Evolutionary conservation across 1,140 invertebrate species (phyloP).

Genomic region (Drosophila kurseongensis): DNA sequence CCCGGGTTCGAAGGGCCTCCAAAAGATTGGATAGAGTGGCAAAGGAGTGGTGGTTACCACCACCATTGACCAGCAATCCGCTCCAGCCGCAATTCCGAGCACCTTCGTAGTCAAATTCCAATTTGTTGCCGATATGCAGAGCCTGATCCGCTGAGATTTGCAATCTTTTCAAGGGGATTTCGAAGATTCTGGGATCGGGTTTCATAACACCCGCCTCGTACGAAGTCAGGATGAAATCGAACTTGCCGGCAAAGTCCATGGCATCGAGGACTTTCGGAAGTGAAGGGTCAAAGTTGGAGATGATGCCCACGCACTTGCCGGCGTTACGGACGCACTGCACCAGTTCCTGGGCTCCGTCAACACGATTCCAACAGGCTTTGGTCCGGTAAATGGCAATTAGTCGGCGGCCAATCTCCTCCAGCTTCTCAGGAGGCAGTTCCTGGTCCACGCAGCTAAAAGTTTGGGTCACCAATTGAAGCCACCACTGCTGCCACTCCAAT

Average conservation of each 20-base stretch:
- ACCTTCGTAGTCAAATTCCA: constrained; percentile 90
- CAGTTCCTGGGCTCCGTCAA: constrained; percentile 57
- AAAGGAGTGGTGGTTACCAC: constrained; percentile 25
- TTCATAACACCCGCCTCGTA: constrained; percentile 77
- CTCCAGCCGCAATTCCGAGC: constrained; percentile 91
- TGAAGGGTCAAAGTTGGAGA: constrained; percentile 81
- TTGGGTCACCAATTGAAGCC: constrained; percentile 60
- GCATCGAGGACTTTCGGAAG: constrained; percentile 50
- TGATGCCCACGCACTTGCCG: constrained; percentile 71
- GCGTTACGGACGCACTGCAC: constrained; percentile 52
- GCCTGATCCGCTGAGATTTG: constrained; percentile 86
- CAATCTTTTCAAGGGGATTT: constrained; percentile 40
- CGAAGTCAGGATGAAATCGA: constrained; percentile 79
- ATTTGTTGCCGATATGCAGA: constrained; percentile 93
- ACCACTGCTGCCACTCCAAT: constrained; percentile 75
- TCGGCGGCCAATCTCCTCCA: constrained; percentile 47
- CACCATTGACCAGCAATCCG: constrained; percentile 84
- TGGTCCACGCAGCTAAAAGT: constrained; percentile 56
- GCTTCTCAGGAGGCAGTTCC: constrained; percentile 20
- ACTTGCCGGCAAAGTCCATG: constrained; percentile 59
- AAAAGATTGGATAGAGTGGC: constrained; percentile 50
- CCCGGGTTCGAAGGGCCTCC: constrained; percentile 38
- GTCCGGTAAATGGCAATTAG: constrained; percentile 63
- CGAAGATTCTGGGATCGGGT: constrained; percentile 68
- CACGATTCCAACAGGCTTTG: constrained; percentile 58